Percentiles rank a stretch among this genome's conserved stretches.
These are phyloP conservation scores for Drosophila kambysellisi DNA, from an alignment of 2,888 invertebrate genomes.

Conservation along the genomic window DNA sequence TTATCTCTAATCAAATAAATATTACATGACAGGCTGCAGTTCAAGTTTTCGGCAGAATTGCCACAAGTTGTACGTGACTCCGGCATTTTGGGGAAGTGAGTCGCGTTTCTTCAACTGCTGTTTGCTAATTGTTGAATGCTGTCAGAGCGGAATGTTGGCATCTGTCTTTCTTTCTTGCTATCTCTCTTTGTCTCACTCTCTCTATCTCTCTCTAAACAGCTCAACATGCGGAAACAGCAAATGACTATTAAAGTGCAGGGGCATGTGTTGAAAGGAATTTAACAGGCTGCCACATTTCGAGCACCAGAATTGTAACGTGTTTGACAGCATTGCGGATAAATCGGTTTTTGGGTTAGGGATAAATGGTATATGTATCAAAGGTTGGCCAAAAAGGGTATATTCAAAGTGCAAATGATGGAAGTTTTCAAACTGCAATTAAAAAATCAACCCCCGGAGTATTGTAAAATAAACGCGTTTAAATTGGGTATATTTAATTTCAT, in stretches of 20 bases:
- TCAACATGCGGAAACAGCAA: slow-evolving; percentile 38
- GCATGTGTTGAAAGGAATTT: slow-evolving; percentile 69
- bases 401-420: neutral
- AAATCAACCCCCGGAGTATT: neutral
- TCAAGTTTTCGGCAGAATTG: neutral
- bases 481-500: slow-evolving; percentile 13
- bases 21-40: slow-evolving; percentile 14
- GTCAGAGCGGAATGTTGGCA: slow-evolving; percentile 29
- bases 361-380: neutral
- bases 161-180: neutral
- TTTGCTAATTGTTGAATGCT: slow-evolving; percentile 64
- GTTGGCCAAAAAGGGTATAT: neutral
- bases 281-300: slow-evolving; percentile 33
- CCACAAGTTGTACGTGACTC: slow-evolving; percentile 31
- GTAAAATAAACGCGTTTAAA: neutral
- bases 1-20: slow-evolving; percentile 31
- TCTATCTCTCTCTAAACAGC: neutral
- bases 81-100: neutral
- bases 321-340: slow-evolving; percentile 15
- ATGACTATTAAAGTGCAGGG: slow-evolving; percentile 41
- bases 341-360: slow-evolving; percentile 13
- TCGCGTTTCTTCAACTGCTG: neutral
- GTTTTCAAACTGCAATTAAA: slow-evolving; percentile 3
- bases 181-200: neutral
- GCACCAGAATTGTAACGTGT: slow-evolving; percentile 12